Percentiles rank a stretch among this genome's conserved stretches.
Conservation (phyloP, 2,797 vertebrate genomes). For the Pantherophis alleghaniensis region DNA sequence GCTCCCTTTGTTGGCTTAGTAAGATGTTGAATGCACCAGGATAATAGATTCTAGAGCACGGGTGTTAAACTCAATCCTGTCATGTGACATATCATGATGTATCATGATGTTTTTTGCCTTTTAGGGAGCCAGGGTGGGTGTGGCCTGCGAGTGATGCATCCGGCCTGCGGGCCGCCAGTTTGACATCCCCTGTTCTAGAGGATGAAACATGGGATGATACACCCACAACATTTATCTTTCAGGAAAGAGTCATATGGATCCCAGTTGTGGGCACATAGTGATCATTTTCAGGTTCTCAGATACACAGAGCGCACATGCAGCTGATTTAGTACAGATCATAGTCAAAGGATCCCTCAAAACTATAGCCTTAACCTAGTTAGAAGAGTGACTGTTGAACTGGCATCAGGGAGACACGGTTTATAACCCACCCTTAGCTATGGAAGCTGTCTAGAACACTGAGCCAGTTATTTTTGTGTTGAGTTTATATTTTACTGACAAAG, state of each 20-base stretch:
- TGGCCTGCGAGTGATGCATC: no score
- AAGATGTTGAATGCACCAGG: not conserved
- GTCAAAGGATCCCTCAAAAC: not conserved
- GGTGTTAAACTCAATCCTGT: not conserved
- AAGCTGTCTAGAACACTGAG: not conserved
- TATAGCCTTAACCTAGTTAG: not conserved
- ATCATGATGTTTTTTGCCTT: not conserved
- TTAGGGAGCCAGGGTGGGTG: no score
- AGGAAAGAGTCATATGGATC: not conserved
- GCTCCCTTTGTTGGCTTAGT: not conserved
- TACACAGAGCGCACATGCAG: not conserved
- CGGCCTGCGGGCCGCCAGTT: rapidly evolving
- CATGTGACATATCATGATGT: not conserved
- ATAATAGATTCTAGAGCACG: not conserved
- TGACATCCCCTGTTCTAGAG: not conserved
- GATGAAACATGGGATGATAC: not conserved
- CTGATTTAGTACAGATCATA: not conserved
- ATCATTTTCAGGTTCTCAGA: not conserved
- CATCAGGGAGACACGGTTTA: not conserved
- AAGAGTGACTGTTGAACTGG: not conserved
- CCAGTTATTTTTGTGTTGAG: no score
- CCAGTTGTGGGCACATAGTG: not conserved
- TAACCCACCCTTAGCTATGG: not conserved
- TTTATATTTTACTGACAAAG: no score
- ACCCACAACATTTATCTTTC: not conserved